These are phyloP conservation scores for Cyprinodon variegatus DNA, from an alignment of 2,113 vertebrate genomes.

Conservation along the genomic window DNA sequence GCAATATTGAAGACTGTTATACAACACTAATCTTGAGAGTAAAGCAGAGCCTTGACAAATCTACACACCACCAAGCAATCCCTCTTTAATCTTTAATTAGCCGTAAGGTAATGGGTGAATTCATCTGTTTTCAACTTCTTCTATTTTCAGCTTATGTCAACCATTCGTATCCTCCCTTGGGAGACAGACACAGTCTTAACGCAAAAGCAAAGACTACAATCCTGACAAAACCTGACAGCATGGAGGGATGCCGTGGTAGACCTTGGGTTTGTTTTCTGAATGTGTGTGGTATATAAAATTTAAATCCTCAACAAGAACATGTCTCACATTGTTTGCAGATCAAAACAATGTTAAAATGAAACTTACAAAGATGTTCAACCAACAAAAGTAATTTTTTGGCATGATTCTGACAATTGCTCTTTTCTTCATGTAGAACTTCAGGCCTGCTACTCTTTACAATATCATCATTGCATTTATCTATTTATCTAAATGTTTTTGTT, in stretches of 20 bases:
- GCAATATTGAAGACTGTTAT: slow-evolving; percentile 77
- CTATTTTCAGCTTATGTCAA: slow-evolving; percentile 71
- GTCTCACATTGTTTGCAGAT: neutral
- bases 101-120: slow-evolving; percentile 73
- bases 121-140: slow-evolving; percentile 60
- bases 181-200: slow-evolving; percentile 55
- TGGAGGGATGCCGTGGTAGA: slow-evolving; percentile 21
- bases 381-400: neutral
- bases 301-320: neutral
- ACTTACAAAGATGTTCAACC: neutral
- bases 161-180: slow-evolving; percentile 57
- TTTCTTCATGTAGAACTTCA: no score
- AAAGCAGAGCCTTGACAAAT: slow-evolving; percentile 70
- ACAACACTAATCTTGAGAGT: slow-evolving; percentile 73
- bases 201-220: slow-evolving; percentile 40
- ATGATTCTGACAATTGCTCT: no score
- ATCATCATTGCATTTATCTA: no score
- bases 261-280: slow-evolving; percentile 12
- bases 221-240: slow-evolving; percentile 42
- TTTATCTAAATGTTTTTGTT: no score
- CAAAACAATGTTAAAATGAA: neutral
- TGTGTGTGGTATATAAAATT: neutral
- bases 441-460: no score
- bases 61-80: slow-evolving; percentile 61
- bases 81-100: slow-evolving; percentile 82